Base-by-base conservation (phyloP, 30 jellyfish, hydroid and myxozoan genomes). In the Euphysa ruthae region DNA sequence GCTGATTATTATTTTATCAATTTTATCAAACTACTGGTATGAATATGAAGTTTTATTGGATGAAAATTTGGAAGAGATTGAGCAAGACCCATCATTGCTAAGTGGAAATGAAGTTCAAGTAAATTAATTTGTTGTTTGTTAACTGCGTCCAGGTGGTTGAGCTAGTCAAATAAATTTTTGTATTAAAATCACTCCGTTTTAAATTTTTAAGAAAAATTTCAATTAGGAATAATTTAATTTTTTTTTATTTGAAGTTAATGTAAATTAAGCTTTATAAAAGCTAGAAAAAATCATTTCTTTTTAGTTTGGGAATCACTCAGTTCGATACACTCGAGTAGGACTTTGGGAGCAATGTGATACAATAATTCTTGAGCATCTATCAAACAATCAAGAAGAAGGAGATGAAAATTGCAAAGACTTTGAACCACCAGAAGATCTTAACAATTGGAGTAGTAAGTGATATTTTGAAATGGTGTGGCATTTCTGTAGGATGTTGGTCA, bases 21-120 rank as follows among this genome's bases (percentile, higher is more conserved):
- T 85, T 26, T 89, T 90, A 26, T 78, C 96, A 3, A 86, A 86
- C 63, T 86, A 86, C 54, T 86, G 96, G 96, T 49, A 69, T 31
- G 94, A 86, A 46, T 86, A 65, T 58, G 91, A 66, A 1, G 58
- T 21, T 23, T 52, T 25, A 24, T 86, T 61, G 32, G 66, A 71
- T 3, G 44, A 43, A 55, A 54, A 56, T 15, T n/a, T n/a, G n/a
- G n/a, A n/a, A n/a, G 81, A 71, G 8, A 26, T 16, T 25, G 26
- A 61, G 15, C 30, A 32, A n/a, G 74, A 51, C 25, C 52, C 62
- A 24, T 63, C 27, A 51, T 44, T 71, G 58, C 8, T 51, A 35
- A 32, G 92, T 38, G 57, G 74, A 23, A n/a, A n/a, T n/a, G n/a
- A n/a, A n/a, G n/a, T n/a, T n/a, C n/a, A n/a, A n/a, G n/a, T n/a